Conservation (phyloP, 2,797 vertebrate species). For the Scarus forsteni region DNA sequence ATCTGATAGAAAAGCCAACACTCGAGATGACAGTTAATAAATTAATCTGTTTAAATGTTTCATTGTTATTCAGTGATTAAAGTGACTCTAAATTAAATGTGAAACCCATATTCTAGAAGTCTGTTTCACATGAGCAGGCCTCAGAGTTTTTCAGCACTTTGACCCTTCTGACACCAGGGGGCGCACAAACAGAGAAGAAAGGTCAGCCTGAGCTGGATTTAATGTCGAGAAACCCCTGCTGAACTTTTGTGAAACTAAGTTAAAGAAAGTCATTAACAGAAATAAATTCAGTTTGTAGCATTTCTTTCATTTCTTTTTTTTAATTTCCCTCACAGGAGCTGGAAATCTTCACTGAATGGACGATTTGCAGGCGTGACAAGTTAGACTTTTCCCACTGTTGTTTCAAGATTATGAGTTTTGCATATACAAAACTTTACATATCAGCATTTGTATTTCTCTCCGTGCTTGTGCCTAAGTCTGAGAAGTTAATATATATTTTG, state of each 20-base stretch:
- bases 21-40: conserved; percentile 55
- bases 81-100: neutral
- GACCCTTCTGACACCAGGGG: conserved; percentile 60
- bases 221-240: neutral
- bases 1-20: conserved; percentile 76
- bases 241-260: neutral
- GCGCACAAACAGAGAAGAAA: conserved; percentile 27
- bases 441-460: no score
- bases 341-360: no score
- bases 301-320: no score
- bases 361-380: no score
- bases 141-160: conserved; percentile 1
- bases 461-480: no score
- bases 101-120: neutral
- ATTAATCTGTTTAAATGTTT: neutral
- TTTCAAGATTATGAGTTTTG: no score
- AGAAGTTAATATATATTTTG: no score
- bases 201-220: neutral
- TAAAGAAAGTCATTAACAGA: no score
- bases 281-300: no score
- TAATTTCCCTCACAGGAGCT: no score
- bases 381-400: no score
- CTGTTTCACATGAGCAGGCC: neutral
- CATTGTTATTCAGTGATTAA: neutral
- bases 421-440: no score